Evolutionary conservation across 2,113 vertebrate genomes (phyloP).

Genomic region (Dromaius novaehollandiae): DNA sequence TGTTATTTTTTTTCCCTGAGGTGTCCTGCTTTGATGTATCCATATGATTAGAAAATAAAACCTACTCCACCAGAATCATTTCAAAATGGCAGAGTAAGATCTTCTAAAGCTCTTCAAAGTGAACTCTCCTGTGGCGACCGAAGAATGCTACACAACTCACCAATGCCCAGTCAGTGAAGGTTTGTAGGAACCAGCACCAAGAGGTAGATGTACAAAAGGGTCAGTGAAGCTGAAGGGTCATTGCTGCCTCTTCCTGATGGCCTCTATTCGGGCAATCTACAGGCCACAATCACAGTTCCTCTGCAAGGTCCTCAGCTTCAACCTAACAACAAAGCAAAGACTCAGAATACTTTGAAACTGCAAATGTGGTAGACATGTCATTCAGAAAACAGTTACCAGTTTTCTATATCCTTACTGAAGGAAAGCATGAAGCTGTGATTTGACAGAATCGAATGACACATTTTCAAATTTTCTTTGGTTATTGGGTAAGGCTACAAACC

Average conservation of each 20-base stretch:
- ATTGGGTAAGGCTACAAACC: background rate
- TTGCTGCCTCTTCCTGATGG: background rate
- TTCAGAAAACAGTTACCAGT: background rate
- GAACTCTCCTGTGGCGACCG: background rate
- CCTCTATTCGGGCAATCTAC: background rate
- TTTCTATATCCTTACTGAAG: background rate
- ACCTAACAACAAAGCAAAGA: background rate
- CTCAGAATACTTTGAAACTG: background rate
- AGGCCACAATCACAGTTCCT: background rate
- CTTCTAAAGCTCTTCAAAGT: background rate
- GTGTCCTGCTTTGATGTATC: background rate
- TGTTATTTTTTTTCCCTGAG: background rate
- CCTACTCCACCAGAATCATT: background rate
- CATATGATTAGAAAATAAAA: background rate
- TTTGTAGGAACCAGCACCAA: background rate
- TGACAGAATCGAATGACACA: background rate
- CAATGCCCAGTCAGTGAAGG: background rate
- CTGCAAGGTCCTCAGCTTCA: background rate
- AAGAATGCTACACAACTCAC: background rate
- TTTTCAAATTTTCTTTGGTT: background rate
- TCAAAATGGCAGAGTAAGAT: background rate
- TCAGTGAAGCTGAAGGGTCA: background rate
- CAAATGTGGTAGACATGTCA: background rate
- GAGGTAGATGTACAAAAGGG: background rate
- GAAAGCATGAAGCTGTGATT: background rate